Evolutionary conservation across 2,113 vertebrate species (phyloP), one percentile per base, ranked within the genome.

Genomic region (Oenanthe oenanthe): DNA sequence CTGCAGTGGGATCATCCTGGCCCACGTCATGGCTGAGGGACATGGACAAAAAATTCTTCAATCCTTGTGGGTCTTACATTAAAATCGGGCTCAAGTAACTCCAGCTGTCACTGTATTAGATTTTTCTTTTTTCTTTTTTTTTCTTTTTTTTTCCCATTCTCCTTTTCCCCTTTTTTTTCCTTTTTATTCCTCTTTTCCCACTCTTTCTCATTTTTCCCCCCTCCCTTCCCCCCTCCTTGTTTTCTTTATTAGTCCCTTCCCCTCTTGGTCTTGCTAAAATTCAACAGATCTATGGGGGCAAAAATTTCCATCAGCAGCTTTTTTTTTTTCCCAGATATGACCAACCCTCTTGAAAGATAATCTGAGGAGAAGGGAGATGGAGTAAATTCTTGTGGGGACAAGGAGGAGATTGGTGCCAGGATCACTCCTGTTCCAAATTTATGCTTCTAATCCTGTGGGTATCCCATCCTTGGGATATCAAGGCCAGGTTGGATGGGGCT

Each of bases 141-240:
- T 5, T 4, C n/a, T n/a, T 4, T 5, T 3, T 10, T 21, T 32
- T 10, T 5, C 3, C 2, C 2, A 47, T 47, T 47, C 47, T 21
- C 20, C 13, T 9, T 43, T 13, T 43, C 4, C 17, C 7, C 9
- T 8, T 45, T 45, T 45, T 45, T 22, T n/a, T 4, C 1, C 31
- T 15, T 16, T 2, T 3, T 13, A 5, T 19, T 24, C 31, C 19
- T 21, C 19, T 20, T 45, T 13, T 7, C 10, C 17, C 6, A 18
- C 4, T 2, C 2, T 13, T 8, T 25, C 24, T 36, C 4, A 5
- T 8, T 25, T 29, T 68, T 24, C 22, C 20, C 47, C 24, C 24
- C 8, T 14, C 24, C 24, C 13, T 26, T 8, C 28, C 2, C n/a
- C 7, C 1, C 10, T 1, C 10, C 7, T 32, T 32, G 7, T 72